A percentile compares a stretch with the other conserved stretches of the same genome.
These are phyloP conservation scores for Orussus abietinus DNA, from an alignment of 1,140 invertebrate genomes.

Conservation along the genomic window DNA sequence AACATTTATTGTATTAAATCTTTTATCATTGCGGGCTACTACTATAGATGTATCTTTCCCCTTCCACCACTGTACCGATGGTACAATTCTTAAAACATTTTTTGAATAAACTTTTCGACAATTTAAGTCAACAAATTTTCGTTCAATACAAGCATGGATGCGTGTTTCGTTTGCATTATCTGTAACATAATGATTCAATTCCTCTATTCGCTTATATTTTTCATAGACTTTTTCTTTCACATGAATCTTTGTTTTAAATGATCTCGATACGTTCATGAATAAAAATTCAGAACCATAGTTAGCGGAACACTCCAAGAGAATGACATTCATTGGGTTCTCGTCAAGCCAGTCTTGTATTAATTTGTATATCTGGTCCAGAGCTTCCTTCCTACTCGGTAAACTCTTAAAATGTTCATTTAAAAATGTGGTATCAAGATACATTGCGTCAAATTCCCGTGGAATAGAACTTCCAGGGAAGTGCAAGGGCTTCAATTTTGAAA, in stretches of 20 bases:
- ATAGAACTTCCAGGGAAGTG: conserved; percentile 43
- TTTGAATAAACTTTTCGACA: conserved; percentile 26
- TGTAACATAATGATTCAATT: conserved; percentile 47
- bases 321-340: conserved; percentile 42
- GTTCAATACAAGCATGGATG: conserved; percentile 49
- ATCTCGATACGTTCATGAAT: conserved; percentile 55
- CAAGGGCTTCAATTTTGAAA: conserved; percentile 56
- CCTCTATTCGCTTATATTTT: conserved; percentile 44
- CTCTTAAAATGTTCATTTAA: conserved; percentile 47
- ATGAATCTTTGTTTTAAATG: conserved; percentile 55
- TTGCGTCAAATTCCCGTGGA: conserved; percentile 56
- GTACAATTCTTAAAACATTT: conserved; percentile 46
- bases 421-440: conserved; percentile 74
- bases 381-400: conserved; percentile 60
- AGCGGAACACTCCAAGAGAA: conserved; percentile 55
- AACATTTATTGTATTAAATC: conserved; percentile 45
- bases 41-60: conserved; percentile 36
- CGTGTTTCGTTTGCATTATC: conserved; percentile 31
- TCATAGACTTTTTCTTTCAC: conserved; percentile 42
- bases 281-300: conserved; percentile 61
- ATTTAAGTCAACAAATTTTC: conserved; percentile 25
- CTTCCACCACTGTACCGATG: conserved; percentile 56
- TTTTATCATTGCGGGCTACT: conserved; percentile 27
- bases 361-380: conserved; percentile 49
- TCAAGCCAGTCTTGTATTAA: conserved; percentile 57